Evolutionary conservation across 1,140 invertebrate genomes (phyloP), one percentile per base, ranked within the genome.

Genomic region (Heterodera carotae): DNA sequence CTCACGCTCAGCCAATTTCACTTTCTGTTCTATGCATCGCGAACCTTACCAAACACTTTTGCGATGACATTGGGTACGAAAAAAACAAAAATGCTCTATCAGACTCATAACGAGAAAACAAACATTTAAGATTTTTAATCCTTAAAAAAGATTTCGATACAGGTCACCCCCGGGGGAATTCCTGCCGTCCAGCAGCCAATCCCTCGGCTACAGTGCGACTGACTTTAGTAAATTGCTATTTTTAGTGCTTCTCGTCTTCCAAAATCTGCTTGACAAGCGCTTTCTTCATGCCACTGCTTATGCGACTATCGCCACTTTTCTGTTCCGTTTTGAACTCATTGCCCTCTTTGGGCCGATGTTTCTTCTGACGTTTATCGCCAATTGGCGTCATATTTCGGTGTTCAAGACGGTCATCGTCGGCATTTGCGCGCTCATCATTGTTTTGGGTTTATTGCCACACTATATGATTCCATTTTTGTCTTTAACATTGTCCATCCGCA

Each of bases 21-120:
- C 89, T 96, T 98, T 85, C 92, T 98, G 90, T 99, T 95, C 88
- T 99, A 99, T 88, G 91, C 94, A 84, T 94, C 93, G 78, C 90
- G 97, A 72, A 92, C 96, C 29, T 90, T 99, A 80, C 97, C 97
- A 79, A 99, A 99, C 89, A 95, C 93, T 59, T 94, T 99, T 91
- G 95, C 93, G 43, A 88, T 99, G 81, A 92, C 93, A 76, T 89
- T 96, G 88, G 95, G 95, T 96, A 64, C 71, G 27, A 8, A 18
- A 72, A n/a, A n/a, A 15, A n/a, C n/a, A n/a, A n/a, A n/a, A n/a
- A n/a, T n/a, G n/a, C n/a, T n/a, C n/a, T n/a, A n/a, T n/a, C n/a
- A n/a, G n/a, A n/a, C n/a, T n/a, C n/a, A n/a, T n/a, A n/a, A n/a
- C n/a, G n/a, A n/a, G n/a, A n/a, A n/a, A n/a, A n/a, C n/a, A n/a